Evolutionary conservation across 2,113 vertebrate genomes (phyloP), one percentile per base, ranked within the genome.

Genomic region (Suncus etruscus): DNA sequence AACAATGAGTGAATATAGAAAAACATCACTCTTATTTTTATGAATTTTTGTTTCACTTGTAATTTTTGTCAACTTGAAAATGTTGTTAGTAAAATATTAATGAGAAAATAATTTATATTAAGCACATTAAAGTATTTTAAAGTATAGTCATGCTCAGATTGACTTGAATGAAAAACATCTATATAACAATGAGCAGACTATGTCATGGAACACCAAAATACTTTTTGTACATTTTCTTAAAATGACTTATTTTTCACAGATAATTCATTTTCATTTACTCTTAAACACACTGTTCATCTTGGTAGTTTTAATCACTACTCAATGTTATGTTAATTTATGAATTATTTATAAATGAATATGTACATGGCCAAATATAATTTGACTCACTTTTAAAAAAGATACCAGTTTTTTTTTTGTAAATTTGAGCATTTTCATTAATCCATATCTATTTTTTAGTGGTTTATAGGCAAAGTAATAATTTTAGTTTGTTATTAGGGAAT

Each of bases 91-190:
- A 48, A 31, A 91, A 91, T 54, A 94, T 22, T 31, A 82, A 39
- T 70, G 73, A 93, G 51, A 90, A 94, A 73, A 61, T 27, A 8
- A 61, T 45, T 87, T 63, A 91, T 75, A 66, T 68, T 83, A 88
- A 88, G 72, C 70, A 92, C 68, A 72, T 92, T 86, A n/a, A 91
- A 91, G 39, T 76, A 82, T 68, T 89, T 91, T 80, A 47, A 93
- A 89, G 84, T 84, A 51, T 5, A 89, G 25, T 65, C 90, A 96
- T 94, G 93, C 92, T 90, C 50, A 72, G 9, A 90, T 47, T 80
- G 48, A 91, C 48, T 84, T 75, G 25, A 70, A 76, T 88, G n/a
- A 89, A 85, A 83, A 88, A 1, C 78, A 1, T 22, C 70, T 12
- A 11, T 11, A 48, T 50, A 45, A 68, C 11, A 88, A 81, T 61